These are phyloP conservation scores for Protomyctophum bolini DNA, from an alignment of 2,113 vertebrate species.

Conservation along the genomic window DNA sequence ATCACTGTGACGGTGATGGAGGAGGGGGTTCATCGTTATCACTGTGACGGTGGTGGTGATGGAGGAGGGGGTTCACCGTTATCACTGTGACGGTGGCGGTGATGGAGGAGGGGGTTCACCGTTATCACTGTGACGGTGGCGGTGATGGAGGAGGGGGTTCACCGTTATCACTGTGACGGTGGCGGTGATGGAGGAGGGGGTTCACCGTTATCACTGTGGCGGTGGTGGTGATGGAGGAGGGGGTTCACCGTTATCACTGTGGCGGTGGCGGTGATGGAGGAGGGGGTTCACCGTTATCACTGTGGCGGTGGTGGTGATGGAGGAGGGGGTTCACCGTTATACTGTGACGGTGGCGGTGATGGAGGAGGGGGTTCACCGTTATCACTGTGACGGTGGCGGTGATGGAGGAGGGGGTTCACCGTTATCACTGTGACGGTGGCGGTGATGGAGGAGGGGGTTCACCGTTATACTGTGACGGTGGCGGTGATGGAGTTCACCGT, in stretches of 20 bases:
- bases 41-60: slow-evolving; percentile 9
- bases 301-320: slow-evolving; percentile 5
- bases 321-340: too few species aligned
- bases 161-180: slow-evolving; percentile 12
- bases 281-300: too few species aligned
- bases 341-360: slow-evolving; percentile 7
- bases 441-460: slow-evolving; percentile 1
- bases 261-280: slow-evolving; percentile 1
- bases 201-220: too few species aligned
- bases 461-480: slow-evolving; percentile 11
- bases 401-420: slow-evolving; percentile 5
- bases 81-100: slow-evolving; percentile 2
- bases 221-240: background rate
- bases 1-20: slow-evolving; percentile 3
- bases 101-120: slow-evolving; percentile 5
- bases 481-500: slow-evolving; percentile 2
- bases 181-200: background rate
- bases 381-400: slow-evolving; percentile 2
- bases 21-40: too few species aligned
- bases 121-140: slow-evolving; percentile 5
- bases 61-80: background rate
- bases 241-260: too few species aligned
- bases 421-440: slow-evolving; percentile 5
- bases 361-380: background rate
- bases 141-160: slow-evolving; percentile 1